Base-by-base conservation (phyloP, 1,140 invertebrate genomes). In the Papilio glaucus region DNA sequence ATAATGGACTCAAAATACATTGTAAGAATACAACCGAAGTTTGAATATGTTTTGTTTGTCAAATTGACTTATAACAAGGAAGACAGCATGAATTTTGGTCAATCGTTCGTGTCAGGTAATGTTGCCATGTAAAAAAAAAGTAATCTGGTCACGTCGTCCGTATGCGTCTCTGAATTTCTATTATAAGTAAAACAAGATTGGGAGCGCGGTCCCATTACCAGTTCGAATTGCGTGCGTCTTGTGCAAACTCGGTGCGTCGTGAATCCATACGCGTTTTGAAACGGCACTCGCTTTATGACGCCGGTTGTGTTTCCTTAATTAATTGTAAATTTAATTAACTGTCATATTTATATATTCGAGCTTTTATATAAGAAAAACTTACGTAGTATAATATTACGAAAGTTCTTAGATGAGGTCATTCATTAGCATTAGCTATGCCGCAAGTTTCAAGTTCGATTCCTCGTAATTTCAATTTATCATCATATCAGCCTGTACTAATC, bases 311-410 rank as follows among this genome's bases (percentile, higher is more conserved):
- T 53, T 53, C 49, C 49, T 53, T 53, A 53, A 53, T 53, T 53
- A 53, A 24, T 53, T 53, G 49, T 53, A 10, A 24, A 24, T 24
- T 24, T 53, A 53, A 53, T 53, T 24, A 53, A 4, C 9, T 15
- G n/a, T 45, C 57, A 71, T 73, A 73, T 67, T 26, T 12, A 9
- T 41, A 71, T 68, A 15, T 42, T 71, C 26, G 75, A 73, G 67
- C 1, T 70, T 49, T 49, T 42, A 42, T 42, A 13, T n/a, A 42
- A 45, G n/a, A n/a, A n/a, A n/a, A n/a, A n/a, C n/a, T n/a, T n/a
- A n/a, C n/a, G n/a, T n/a, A n/a, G n/a, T n/a, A n/a, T n/a, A n/a
- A n/a, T n/a, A n/a, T n/a, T n/a, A n/a, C n/a, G n/a, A n/a, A n/a
- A n/a, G n/a, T n/a, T n/a, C n/a, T n/a, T n/a, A n/a, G n/a, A n/a